These are phyloP conservation scores for Vidua chalybeata DNA, from an alignment of 2,113 vertebrate species.

Conservation along the genomic window DNA sequence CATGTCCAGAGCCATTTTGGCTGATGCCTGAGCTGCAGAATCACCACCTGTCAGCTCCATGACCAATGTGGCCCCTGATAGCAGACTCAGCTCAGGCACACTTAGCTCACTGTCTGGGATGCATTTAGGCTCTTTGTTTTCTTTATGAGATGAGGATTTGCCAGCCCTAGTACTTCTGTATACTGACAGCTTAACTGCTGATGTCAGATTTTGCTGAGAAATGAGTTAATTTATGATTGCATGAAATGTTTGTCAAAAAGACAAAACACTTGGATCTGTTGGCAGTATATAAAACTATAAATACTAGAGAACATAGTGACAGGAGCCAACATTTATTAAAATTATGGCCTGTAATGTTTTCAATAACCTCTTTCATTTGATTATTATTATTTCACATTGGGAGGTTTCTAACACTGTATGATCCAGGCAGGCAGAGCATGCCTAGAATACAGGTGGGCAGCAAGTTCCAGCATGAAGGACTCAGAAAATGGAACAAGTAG, in stretches of 20 bases:
- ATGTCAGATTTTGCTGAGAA: slow-evolving; percentile 64
- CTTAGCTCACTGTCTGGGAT: slow-evolving; percentile 42
- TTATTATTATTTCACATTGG: not conserved
- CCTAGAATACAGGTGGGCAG: not conserved
- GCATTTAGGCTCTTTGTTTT: slow-evolving; percentile 36
- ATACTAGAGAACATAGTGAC: slow-evolving; percentile 46
- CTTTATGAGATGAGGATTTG: slow-evolving; percentile 33
- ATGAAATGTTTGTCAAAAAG: slow-evolving; percentile 64
- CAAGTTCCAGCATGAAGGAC: not conserved
- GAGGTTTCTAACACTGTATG: not conserved
- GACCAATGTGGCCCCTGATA: not conserved
- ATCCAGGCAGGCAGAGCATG: not conserved
- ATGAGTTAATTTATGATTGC: slow-evolving; percentile 66
- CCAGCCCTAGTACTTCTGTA: not conserved
- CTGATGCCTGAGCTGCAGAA: not conserved
- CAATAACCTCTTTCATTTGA: slow-evolving; percentile 32
- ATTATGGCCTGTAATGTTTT: slow-evolving; percentile 56
- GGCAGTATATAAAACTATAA: slow-evolving; percentile 62
- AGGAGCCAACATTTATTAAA: slow-evolving; percentile 61
- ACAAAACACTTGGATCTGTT: slow-evolving; percentile 55
- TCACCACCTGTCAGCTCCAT: not conserved
- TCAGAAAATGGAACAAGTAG: not conserved
- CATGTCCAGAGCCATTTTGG: not conserved
- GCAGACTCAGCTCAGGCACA: not conserved
- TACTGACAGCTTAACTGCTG: slow-evolving; percentile 61